A percentile compares a stretch with the other conserved stretches of the same genome.
Evolutionary conservation across 2,797 vertebrate genomes (phyloP).

Genomic region (Gila robusta): DNA sequence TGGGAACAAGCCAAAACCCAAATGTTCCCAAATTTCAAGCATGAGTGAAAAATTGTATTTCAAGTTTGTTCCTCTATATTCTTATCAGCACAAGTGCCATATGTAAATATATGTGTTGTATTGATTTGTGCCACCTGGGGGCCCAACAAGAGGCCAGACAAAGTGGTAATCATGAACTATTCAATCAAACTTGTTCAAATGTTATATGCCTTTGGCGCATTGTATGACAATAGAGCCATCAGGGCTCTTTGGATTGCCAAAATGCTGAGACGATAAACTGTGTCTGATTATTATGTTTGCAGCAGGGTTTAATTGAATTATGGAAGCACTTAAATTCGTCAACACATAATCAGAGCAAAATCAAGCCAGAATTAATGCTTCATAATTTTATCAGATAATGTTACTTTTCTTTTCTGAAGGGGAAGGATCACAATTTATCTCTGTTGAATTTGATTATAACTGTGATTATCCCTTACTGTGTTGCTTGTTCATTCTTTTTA

Average conservation of each 20-base stretch:
- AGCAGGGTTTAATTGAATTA: conserved; percentile 50
- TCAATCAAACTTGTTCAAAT: conserved; percentile 32
- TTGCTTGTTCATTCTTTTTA: conserved; percentile 15
- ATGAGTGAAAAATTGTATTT: background rate
- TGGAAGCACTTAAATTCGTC: conserved; percentile 31
- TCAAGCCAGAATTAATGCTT: conserved; percentile 42
- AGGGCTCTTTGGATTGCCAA: conserved; percentile 28
- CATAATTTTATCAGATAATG: conserved; percentile 49
- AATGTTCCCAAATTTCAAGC: conserved; percentile 4
- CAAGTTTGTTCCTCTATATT: background rate
- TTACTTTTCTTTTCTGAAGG: conserved; percentile 33
- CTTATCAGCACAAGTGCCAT: conserved; percentile 10
- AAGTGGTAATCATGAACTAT: conserved; percentile 48
- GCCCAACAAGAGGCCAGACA: conserved; percentile 23
- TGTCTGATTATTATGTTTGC: conserved; percentile 51
- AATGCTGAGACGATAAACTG: conserved; percentile 28
- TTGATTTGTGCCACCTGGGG: conserved; percentile 40
- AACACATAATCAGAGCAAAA: conserved; percentile 50
- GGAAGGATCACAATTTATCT: conserved; percentile 35
- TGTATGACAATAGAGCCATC: conserved; percentile 39
- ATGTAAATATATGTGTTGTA: conserved; percentile 16
- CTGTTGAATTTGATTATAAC: conserved; percentile 31
- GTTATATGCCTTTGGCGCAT: conserved; percentile 27
- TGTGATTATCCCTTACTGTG: conserved; percentile 30
- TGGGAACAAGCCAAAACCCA: background rate